Evolutionary conservation across 1,140 invertebrate genomes (phyloP).

Genomic region (Eubasilissa regina): DNA sequence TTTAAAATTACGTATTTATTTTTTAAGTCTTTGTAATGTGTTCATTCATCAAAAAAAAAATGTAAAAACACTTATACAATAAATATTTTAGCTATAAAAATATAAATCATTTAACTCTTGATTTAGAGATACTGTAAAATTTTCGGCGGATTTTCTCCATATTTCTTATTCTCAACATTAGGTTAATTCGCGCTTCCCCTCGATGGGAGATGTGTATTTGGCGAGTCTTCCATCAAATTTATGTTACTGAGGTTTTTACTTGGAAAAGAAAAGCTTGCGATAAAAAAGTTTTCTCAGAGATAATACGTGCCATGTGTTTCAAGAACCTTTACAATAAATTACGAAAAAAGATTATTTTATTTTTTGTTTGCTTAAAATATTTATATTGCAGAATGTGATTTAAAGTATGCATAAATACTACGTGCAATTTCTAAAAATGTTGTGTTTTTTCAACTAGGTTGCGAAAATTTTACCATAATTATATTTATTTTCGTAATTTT

Average conservation of each 20-base stretch:
- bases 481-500: no score
- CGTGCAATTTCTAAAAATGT: no score
- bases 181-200: slow-evolving; percentile 46
- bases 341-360: not conserved
- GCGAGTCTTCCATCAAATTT: slow-evolving; percentile 18
- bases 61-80: no score
- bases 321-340: slow-evolving; percentile 1
- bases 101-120: slow-evolving; percentile 17
- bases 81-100: no score
- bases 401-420: no score
- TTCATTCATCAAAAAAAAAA: no score
- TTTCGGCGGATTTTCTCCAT: not conserved
- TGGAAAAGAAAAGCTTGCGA: slow-evolving; percentile 19
- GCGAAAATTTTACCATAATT: no score
- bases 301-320: not conserved
- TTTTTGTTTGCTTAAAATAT: no score
- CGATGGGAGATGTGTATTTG: slow-evolving; percentile 42
- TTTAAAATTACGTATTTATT: no score
- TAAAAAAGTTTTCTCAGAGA: slow-evolving; percentile 14
- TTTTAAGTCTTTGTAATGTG: no score
- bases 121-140: slow-evolving; percentile 3
- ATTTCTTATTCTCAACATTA: slow-evolving; percentile 32
- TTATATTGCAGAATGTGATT: no score
- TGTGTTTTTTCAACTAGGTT: no score
- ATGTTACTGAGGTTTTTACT: slow-evolving; percentile 26